phyloP scores from a whole-genome alignment of 1,140 invertebrate species.

The Aphaenogaster rudis region DNA sequence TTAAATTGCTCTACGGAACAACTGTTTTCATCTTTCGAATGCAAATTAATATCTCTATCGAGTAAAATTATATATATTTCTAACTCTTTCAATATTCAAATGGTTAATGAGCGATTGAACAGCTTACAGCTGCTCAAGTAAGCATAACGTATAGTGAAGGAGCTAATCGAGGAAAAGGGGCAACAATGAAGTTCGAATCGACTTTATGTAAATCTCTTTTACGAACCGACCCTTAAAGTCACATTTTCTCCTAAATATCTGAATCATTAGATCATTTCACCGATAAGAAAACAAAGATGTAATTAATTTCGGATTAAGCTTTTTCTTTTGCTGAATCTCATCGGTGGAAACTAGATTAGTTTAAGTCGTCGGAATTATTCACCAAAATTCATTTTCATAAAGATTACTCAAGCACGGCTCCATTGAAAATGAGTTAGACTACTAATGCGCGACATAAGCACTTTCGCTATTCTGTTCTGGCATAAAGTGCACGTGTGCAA shows the following conservation, averaged over 20 bases:
- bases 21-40: not conserved
- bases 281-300: not conserved
- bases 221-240: not conserved
- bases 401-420: not conserved
- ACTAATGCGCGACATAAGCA: not conserved
- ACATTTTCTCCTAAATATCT: not conserved
- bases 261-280: slow-evolving; percentile 12
- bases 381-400: not conserved
- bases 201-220: not conserved
- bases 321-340: not conserved
- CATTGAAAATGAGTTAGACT: not conserved
- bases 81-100: not conserved
- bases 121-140: not conserved
- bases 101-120: not conserved
- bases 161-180: not conserved
- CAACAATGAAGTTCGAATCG: not conserved
- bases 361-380: not conserved
- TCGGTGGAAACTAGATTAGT: not conserved
- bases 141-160: not conserved
- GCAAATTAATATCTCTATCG: not conserved
- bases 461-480: slow-evolving; percentile 60
- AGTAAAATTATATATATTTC: not conserved
- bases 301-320: not conserved
- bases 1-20: not conserved
- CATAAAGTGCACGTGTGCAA: slow-evolving; percentile 67